Base-by-base conservation (phyloP, 2,888 invertebrate genomes). In the Apodemia mormo region DNA sequence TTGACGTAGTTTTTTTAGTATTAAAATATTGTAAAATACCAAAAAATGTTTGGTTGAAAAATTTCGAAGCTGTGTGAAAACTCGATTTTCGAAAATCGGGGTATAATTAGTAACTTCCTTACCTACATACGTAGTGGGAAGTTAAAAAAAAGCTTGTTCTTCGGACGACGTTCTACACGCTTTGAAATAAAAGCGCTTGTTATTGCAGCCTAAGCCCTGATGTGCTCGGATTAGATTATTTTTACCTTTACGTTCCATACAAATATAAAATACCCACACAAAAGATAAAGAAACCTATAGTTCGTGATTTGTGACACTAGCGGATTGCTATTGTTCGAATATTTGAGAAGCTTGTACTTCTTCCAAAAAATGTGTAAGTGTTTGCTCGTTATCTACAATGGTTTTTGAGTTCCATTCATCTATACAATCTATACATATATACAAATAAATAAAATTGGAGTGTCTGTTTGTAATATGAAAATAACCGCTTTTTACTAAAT, bases 341-440 rank as follows among this genome's bases (percentile, higher is more conserved):
- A 70, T 71, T 72, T 67, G 74, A 71, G 73, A 79, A 78, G 77
- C 76, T 84, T 85, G 85, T 85, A 81, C 10, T 45, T n/a, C 40
- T 68, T 82, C 85, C 85, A 86, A 80, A 73, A 73, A 6, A 70
- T 73, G 73, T 70, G 69, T 68, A 69, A 68, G 52, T 77, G 75
- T 76, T 73, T 70, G 75, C 70, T 74, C 69, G 75, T 74, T 76
- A 68, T 72, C 66, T 67, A 69, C 68, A 71, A 72, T 71, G 14
- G 69, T 56, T 58, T 14, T 61, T 33, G 33, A 33, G 61, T 33
- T 61, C 45, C 1, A 10, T 40, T 40, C 40, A 40, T 40, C 3
- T 4, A 40, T 4, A 40, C 3, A 40, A 7, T 40, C 2, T 33
- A 33, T 33, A 22, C 0, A 22, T 22, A 22, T 22, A 22, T 22